phyloP scores from a whole-genome alignment of 2,888 invertebrate species.

The Anthophora plumipes region DNA sequence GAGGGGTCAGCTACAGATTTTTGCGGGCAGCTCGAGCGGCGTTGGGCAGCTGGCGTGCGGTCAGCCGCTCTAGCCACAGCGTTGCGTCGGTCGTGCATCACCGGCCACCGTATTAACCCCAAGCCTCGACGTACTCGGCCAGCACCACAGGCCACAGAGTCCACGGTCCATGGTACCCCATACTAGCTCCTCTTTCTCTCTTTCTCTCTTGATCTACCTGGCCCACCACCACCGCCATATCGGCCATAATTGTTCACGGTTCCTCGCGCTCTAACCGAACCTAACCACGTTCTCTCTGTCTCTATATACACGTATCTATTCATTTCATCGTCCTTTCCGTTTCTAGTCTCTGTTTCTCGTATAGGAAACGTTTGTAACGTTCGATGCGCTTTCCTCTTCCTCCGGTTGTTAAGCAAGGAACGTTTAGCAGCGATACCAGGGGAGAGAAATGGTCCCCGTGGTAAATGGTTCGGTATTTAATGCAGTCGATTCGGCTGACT shows the following conservation, averaged over 20 bases:
- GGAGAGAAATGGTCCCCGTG: conserved; percentile 21
- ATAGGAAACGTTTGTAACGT: conserved; percentile 12
- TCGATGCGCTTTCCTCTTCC: conserved; percentile 41
- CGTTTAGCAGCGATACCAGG: conserved; percentile 53
- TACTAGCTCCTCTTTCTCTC: conserved; percentile 35
- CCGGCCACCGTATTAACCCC: conserved; percentile 84
- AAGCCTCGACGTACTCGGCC: conserved; percentile 77
- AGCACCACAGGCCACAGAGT: conserved; percentile 77
- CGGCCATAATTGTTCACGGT: conserved; percentile 65
- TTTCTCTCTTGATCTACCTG: conserved; percentile 27
- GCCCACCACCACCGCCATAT: conserved; percentile 60
- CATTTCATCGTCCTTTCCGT: no score
- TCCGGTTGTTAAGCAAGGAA: conserved; percentile 42
- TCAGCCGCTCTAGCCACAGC: conserved; percentile 82
- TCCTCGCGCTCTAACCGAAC: conserved; percentile 44
- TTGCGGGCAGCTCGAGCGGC: conserved; percentile 77
- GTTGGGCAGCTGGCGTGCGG: conserved; percentile 83
- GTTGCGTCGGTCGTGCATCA: conserved; percentile 83
- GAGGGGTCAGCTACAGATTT: conserved; percentile 79
- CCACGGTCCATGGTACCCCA: conserved; percentile 71
- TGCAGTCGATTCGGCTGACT: conserved; percentile 33
- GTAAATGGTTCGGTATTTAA: conserved; percentile 62
- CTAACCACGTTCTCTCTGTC: conserved; percentile 12
- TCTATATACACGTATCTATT: background rate
- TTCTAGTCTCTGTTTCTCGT: background rate